Base-by-base conservation (phyloP, 2,113 vertebrate species). In the Prunella himalayana region DNA sequence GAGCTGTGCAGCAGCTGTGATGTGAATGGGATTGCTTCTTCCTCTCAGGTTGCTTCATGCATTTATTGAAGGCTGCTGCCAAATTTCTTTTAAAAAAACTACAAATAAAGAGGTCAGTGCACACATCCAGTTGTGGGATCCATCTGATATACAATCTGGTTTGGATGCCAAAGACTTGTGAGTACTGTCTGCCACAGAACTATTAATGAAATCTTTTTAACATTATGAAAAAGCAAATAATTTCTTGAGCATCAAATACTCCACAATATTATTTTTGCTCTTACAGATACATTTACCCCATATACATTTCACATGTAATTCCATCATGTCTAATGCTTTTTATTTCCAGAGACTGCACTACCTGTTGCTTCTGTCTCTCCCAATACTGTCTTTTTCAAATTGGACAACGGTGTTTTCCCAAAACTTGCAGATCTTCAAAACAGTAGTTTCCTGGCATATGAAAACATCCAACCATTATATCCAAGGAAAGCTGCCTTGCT, bases 111-210 rank as follows among this genome's bases (percentile, higher is more conserved):
- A 89, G 85, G 85, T 93, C 94, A 94, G 86, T 41, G 75, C 76
- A 95, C 94, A 97, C 95, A 93, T 98, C 98, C 98, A 98, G 98
- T 97, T 98, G 96, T 97, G 97, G 98, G 97, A 98, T 93, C 94
- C 94, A 94, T 97, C 96, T 87, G 95, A 95, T 93, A 92, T 70
- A 96, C 83, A 95, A 83, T 88, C 95, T 89, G 86, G 93, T 97
- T 95, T 72, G 96, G 98, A 98, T 97, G 98, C 98, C 98, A 98
- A 98, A 98, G 98, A 98, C 98, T 98, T 98, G 97, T 97, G 97
- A 98, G 94, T 95, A 97, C 92, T 95, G 95, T 93, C 94, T 96
- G 90, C 71, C 69, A 93, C 91, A 97, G 59, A 92, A 76, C 63
- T 78, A 71, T 10, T 31, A 69, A 73, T 21, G 16, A 92, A 49